Conservation (phyloP, 2,113 vertebrate species). For the Oenanthe oenanthe region DNA sequence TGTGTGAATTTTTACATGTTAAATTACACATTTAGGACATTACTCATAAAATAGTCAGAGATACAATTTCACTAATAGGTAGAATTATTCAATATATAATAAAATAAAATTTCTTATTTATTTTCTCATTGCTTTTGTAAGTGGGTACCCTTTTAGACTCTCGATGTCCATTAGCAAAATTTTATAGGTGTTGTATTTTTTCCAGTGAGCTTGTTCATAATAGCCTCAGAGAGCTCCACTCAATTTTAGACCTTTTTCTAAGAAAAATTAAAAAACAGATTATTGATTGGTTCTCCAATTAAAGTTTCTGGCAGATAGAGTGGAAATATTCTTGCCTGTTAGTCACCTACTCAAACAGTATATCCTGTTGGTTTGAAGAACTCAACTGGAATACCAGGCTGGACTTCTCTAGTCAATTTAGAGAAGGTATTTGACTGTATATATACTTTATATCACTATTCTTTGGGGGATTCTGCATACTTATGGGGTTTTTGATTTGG, state of each 20-base stretch:
- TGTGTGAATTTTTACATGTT: not conserved
- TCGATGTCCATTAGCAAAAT: accelerated
- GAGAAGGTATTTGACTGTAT: not conserved
- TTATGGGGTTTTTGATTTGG: not conserved
- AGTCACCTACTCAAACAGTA: not conserved
- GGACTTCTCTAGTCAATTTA: not conserved
- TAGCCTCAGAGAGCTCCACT: not conserved
- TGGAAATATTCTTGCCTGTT: not conserved
- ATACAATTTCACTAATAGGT: not conserved
- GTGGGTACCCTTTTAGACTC: not conserved
- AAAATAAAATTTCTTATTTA: not conserved
- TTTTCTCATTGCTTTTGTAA: not conserved
- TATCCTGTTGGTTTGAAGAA: not conserved
- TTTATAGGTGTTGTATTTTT: not conserved
- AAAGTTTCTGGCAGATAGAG: not conserved
- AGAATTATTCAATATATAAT: not conserved
- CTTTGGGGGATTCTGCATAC: not conserved
- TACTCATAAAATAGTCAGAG: not conserved
- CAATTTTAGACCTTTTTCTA: not conserved
- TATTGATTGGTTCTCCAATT: not conserved
- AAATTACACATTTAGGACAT: not conserved
- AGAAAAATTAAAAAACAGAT: not conserved
- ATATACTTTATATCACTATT: not conserved
- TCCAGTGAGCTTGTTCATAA: not conserved
- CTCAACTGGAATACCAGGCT: not conserved